These are phyloP conservation scores for Coptodon bakossiorum DNA, from an alignment of 2,113 vertebrate genomes.

Conservation along the genomic window DNA sequence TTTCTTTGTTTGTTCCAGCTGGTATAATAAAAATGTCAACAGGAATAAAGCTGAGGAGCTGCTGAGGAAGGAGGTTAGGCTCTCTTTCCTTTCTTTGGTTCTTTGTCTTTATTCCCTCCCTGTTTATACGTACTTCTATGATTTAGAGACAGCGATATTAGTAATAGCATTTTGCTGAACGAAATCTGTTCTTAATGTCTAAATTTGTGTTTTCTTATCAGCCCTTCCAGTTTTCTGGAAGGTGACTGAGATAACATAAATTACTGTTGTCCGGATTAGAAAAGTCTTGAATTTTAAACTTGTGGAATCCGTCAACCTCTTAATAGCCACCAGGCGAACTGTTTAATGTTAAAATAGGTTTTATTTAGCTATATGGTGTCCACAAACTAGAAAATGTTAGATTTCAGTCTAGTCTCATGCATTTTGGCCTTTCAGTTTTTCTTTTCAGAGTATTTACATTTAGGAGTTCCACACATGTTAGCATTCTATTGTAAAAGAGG, in stretches of 20 bases:
- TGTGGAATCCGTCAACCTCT: background rate
- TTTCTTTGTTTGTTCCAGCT: slow-evolving; percentile 64
- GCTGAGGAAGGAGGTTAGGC: slow-evolving; percentile 80
- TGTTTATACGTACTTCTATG: background rate
- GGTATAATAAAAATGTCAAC: slow-evolving; percentile 86
- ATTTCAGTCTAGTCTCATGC: background rate
- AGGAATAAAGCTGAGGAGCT: slow-evolving; percentile 90
- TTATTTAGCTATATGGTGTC: background rate
- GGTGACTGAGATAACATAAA: background rate
- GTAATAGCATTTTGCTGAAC: background rate
- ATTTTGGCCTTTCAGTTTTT: background rate
- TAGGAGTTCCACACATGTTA: background rate
- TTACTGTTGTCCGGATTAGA: background rate
- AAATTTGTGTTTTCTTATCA: too few species aligned
- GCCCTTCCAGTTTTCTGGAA: background rate
- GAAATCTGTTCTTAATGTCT: background rate
- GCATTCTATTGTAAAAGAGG: background rate
- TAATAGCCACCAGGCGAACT: background rate
- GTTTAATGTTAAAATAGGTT: background rate
- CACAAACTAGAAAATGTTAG: background rate
- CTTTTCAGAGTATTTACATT: background rate
- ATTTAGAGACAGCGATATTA: background rate
- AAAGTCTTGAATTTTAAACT: background rate
- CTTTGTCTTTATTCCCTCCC: background rate
- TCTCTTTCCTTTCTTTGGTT: background rate